These are phyloP conservation scores for Sussaba pulchella DNA, from an alignment of 2,888 invertebrate species.

Conservation along the genomic window DNA sequence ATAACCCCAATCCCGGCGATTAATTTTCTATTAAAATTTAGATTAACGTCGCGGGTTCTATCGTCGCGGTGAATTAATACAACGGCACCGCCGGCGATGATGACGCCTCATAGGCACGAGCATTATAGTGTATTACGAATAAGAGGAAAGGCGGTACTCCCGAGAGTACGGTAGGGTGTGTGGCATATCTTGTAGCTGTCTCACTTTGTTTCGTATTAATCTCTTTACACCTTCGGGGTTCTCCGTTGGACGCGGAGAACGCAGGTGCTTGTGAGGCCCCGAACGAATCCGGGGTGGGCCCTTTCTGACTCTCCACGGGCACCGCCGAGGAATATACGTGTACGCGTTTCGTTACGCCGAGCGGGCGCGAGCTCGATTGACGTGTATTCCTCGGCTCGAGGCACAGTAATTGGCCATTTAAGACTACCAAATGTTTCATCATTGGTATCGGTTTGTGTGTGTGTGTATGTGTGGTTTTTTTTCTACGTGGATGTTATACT, in stretches of 20 bases:
- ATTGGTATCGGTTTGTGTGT: not conserved
- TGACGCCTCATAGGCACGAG: slow-evolving; percentile 4
- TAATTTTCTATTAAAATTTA: slow-evolving; percentile 69
- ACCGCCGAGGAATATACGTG: slow-evolving; percentile 15
- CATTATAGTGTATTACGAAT: slow-evolving; percentile 38
- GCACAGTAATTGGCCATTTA: not conserved
- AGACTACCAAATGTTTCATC: not conserved
- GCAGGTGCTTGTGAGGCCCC: slow-evolving; percentile 48
- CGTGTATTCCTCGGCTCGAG: not conserved
- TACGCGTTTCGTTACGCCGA: slow-evolving; percentile 37
- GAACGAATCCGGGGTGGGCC: slow-evolving; percentile 44
- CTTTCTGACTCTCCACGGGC: not conserved
- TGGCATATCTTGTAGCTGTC: slow-evolving; percentile 43
- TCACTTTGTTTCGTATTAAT: slow-evolving; percentile 25
- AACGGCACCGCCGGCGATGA: slow-evolving; percentile 42
- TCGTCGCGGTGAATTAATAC: slow-evolving; percentile 57
- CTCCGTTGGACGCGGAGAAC: not conserved
- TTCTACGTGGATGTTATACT: too few relatives aligned
- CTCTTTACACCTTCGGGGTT: slow-evolving; percentile 10
- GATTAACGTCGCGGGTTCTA: slow-evolving; percentile 56
- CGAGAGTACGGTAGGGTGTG: not conserved
- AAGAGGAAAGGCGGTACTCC: slow-evolving; percentile 31
- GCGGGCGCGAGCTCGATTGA: slow-evolving; percentile 17
- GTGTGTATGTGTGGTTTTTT: not conserved
- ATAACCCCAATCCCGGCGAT: slow-evolving; percentile 34